Percentiles rank a stretch among this genome's conserved stretches.
Evolutionary conservation across 2,888 invertebrate species (phyloP).

Genomic region (Diachrysia chrysitis): DNA sequence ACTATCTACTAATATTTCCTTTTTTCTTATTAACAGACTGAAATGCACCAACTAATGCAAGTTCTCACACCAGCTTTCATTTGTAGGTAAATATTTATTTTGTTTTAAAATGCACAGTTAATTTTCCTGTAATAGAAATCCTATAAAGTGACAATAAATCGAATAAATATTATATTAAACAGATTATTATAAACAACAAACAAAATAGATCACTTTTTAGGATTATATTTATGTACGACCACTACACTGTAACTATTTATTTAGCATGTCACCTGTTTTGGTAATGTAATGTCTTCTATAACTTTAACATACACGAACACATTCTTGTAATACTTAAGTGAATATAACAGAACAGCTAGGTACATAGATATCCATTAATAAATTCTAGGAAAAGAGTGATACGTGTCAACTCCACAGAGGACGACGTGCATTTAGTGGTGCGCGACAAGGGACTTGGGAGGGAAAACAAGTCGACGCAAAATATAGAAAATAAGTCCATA

Average conservation of each 20-base stretch:
- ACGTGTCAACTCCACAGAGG: conserved; percentile 93
- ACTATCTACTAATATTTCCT: conserved; percentile 65
- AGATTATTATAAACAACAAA: background rate
- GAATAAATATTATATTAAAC: background rate
- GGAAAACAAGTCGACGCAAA: conserved; percentile 94
- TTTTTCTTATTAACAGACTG: conserved; percentile 79
- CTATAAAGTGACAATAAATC: conserved; percentile 10
- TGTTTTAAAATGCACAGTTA: conserved; percentile 36
- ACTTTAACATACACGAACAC: conserved; percentile 24
- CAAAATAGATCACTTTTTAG: conserved; percentile 23
- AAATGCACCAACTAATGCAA: conserved; percentile 82
- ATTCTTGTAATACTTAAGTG: conserved; percentile 50
- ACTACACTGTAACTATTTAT: background rate
- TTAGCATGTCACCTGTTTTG: conserved; percentile 43
- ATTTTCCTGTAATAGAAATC: conserved; percentile 11
- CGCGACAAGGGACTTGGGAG: conserved; percentile 92
- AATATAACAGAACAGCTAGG: conserved; percentile 78
- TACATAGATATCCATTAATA: conserved; percentile 89
- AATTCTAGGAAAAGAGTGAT: conserved; percentile 93
- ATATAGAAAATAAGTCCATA: conserved; percentile 92
- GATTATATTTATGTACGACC: background rate
- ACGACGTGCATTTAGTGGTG: conserved; percentile 93
- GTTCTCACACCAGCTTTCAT: conserved; percentile 75
- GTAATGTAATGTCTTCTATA: conserved; percentile 23
- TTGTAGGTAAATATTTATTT: conserved; percentile 75